Percentiles rank a stretch among this genome's conserved stretches.
Conservation (phyloP, 2,113 vertebrate species). For the Calypte anna region DNA sequence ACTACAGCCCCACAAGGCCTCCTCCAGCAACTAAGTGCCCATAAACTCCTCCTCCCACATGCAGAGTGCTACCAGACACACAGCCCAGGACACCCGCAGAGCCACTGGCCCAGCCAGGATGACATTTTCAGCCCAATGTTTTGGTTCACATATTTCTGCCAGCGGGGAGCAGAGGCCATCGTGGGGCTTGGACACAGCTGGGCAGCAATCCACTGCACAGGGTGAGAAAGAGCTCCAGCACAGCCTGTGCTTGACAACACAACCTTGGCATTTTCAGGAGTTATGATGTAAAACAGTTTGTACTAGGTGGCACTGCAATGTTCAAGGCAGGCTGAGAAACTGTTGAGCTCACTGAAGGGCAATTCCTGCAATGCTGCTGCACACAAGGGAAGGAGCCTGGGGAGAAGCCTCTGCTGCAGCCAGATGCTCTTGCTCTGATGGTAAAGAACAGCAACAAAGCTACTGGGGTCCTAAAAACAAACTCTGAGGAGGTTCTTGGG, state of each 20-base stretch:
- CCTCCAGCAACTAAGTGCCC: accelerated
- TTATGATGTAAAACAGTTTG: not conserved
- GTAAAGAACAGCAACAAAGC: not conserved
- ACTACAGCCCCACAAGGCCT: not conserved
- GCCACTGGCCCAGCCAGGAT: not conserved
- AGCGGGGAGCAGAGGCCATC: not conserved
- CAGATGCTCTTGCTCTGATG: not conserved
- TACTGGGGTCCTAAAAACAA: not conserved
- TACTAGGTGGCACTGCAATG: accelerated
- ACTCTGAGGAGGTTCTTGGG: accelerated
- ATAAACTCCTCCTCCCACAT: accelerated
- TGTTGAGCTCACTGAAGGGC: not conserved
- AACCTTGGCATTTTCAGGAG: not conserved
- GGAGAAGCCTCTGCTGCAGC: not conserved
- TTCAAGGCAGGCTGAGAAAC: not conserved
- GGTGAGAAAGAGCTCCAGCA: not conserved
- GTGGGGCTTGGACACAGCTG: not conserved
- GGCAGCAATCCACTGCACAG: not conserved
- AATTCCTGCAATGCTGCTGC: no score
- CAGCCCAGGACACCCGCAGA: accelerated
- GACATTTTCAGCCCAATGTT: accelerated
- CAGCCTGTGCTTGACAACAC: not conserved
- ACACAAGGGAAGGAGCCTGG: not conserved
- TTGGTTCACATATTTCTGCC: not conserved
- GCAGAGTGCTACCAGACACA: accelerated